Percentiles rank a stretch among this genome's conserved stretches.
Conservation (phyloP, 2,888 invertebrate species). For the Gisinianus flammeolus region DNA sequence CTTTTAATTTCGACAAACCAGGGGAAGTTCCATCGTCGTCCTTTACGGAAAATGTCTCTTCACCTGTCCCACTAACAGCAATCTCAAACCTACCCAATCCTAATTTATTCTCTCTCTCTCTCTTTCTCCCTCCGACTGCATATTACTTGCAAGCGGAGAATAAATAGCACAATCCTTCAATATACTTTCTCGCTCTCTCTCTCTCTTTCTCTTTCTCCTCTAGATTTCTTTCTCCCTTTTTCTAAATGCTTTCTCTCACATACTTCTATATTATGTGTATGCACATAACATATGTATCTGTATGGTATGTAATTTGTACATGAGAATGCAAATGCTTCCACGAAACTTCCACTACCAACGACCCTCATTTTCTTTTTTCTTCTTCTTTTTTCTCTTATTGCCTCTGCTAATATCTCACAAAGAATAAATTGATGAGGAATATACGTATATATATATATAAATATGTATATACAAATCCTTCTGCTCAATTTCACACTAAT, state of each 20-base stretch:
- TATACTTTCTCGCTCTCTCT: neutral
- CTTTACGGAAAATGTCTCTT: neutral
- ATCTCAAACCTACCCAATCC: neutral
- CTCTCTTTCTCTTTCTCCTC: neutral
- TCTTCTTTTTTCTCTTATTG: no score
- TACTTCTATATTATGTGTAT: neutral
- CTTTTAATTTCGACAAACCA: constrained; percentile 18
- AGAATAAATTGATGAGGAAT: no score
- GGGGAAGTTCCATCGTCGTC: neutral
- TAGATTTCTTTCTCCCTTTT: neutral
- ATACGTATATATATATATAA: no score
- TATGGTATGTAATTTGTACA: neutral
- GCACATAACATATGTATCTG: neutral
- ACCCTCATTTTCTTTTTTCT: no score
- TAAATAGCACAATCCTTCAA: neutral
- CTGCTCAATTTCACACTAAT: no score
- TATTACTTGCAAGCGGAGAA: neutral
- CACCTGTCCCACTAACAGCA: constrained; percentile 10
- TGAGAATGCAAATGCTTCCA: neutral
- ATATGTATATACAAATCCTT: no score
- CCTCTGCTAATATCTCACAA: no score
- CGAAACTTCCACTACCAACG: neutral
- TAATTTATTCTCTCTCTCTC: constrained; percentile 2
- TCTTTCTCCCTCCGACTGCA: neutral
- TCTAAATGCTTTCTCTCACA: neutral